Conservation (phyloP, 2,888 invertebrate species). For the Synanthedon myopaeformis region DNA sequence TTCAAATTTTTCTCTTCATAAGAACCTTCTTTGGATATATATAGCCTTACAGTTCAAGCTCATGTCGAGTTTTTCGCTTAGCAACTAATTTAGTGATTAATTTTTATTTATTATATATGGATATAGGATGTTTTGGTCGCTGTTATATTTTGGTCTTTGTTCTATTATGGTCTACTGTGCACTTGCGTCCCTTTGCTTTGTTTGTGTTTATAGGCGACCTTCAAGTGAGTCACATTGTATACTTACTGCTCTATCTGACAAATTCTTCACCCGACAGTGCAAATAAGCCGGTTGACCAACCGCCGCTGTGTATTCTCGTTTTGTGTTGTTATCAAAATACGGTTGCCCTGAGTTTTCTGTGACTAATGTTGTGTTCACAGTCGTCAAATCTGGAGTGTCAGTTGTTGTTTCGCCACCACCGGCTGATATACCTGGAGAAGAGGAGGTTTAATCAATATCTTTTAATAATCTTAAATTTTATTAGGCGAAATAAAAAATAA, state of each 20-base stretch:
- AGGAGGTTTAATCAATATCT: not conserved
- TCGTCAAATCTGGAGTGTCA: slow-evolving; percentile 21
- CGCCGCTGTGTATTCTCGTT: slow-evolving; percentile 84
- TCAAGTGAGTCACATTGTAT: not conserved
- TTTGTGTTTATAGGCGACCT: too few species aligned
- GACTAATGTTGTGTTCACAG: slow-evolving; percentile 15
- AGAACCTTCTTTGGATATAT: too few species aligned
- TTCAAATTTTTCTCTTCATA: too few species aligned
- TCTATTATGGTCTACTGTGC: too few species aligned
- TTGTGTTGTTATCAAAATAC: slow-evolving; percentile 86
- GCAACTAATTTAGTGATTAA: too few species aligned
- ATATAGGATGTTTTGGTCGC: too few species aligned
- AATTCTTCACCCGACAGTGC: slow-evolving; percentile 86
- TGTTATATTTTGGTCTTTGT: too few species aligned
- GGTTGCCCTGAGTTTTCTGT: slow-evolving; percentile 82
- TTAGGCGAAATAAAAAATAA: not conserved
- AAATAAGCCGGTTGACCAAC: slow-evolving; percentile 88
- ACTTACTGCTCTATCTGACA: slow-evolving; percentile 89
- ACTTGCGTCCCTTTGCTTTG: too few species aligned
- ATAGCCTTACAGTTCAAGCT: too few species aligned
- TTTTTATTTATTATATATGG: too few species aligned
- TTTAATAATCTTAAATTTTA: not conserved
- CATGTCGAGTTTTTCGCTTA: too few species aligned
- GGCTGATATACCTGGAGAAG: slow-evolving; percentile 37
- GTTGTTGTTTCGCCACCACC: slow-evolving; percentile 31